Conservation (phyloP, 2,888 invertebrate species). For the Smittia aterrima region DNA sequence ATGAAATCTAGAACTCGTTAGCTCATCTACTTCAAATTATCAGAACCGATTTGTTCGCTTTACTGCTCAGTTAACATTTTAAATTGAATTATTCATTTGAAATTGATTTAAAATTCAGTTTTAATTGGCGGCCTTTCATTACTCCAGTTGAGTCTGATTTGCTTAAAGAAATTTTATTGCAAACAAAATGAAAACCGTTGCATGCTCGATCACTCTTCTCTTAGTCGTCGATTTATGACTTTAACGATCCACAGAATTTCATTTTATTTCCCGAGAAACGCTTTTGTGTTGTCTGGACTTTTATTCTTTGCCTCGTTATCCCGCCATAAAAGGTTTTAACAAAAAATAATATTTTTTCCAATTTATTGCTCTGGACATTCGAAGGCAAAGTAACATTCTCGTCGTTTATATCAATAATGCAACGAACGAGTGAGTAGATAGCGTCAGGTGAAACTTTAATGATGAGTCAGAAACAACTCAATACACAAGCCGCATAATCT, state of each 20-base stretch:
- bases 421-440: not conserved
- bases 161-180: not conserved
- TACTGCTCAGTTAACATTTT: no score
- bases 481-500: not conserved
- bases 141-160: not conserved
- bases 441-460: not conserved
- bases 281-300: not conserved
- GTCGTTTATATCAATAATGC: not conserved
- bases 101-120: not conserved
- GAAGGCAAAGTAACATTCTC: not conserved
- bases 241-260: not conserved
- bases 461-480: not conserved
- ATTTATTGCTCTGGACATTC: not conserved
- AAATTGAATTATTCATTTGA: no score
- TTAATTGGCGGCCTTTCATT: not conserved
- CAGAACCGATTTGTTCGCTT: no score
- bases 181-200: not conserved
- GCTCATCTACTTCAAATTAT: no score
- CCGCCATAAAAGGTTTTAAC: constrained; percentile 7
- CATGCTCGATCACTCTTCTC: not conserved
- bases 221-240: not conserved
- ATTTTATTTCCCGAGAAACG: not conserved
- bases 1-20: no score
- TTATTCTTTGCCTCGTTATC: not conserved
- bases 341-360: not conserved